Conservation (phyloP, 2,888 invertebrate genomes). For the Seira musarum region DNA sequence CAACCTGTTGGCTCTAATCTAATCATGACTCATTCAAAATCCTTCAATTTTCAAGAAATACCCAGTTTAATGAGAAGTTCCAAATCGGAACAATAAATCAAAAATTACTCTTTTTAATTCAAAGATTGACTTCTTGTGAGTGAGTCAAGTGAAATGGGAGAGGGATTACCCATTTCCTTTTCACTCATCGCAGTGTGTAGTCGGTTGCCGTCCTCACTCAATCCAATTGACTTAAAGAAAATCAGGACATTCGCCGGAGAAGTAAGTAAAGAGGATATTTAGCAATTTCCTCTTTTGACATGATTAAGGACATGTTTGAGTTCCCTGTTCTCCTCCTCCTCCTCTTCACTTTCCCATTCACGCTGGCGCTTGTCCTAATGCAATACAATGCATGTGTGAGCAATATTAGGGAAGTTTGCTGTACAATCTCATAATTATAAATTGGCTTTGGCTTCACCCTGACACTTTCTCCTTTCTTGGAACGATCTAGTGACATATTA, state of each 20-base stretch:
- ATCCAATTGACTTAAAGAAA: not conserved
- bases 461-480: conserved; percentile 17
- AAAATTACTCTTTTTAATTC: not conserved
- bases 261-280: conserved; percentile 19
- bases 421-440: conserved; percentile 36
- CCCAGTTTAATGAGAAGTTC: no score
- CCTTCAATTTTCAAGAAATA: no score
- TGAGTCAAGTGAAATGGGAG: no score
- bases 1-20: conserved; percentile 8
- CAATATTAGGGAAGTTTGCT: not conserved
- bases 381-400: not conserved
- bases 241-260: conserved; percentile 1
- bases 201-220: not conserved
- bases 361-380: not conserved
- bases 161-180: no score
- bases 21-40: not conserved
- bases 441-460: conserved; percentile 25
- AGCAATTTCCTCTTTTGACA: conserved; percentile 49
- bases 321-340: not conserved
- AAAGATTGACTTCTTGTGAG: not conserved
- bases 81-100: not conserved
- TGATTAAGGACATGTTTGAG: conserved; percentile 42
- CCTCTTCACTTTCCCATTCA: not conserved
- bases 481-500: not conserved
- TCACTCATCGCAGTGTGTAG: no score